Evolutionary conservation across 2,113 vertebrate genomes (phyloP).

Genomic region (Danio rerio): GRCz12tu NC_133189.1:41859001-41859500

Average conservation of each 20-base stretch:
- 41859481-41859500: no score
- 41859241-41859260: constrained; percentile 1
- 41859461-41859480: not conserved
- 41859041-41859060: not conserved
- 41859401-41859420: not conserved
- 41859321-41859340: not conserved
- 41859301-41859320: not conserved
- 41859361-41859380: not conserved
- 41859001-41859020: not conserved
- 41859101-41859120: not conserved
- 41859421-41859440: not conserved
- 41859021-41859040: not conserved
- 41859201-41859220: constrained; percentile 1
- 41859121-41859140: constrained; percentile 1
- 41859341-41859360: not conserved
- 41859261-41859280: constrained; percentile 24
- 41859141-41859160: constrained; percentile 9
- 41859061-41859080: not conserved
- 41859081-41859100: not conserved
- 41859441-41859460: not conserved
- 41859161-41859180: constrained; percentile 10
- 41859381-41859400: not conserved
- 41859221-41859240: constrained; percentile 20
- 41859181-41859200: constrained; percentile 2
- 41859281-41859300: constrained; percentile 10